A percentile compares a stretch with the other conserved stretches of the same genome.
These are phyloP conservation scores for Rhincodon typus DNA, from an alignment of 2,797 vertebrate species.

Conservation along the genomic window DNA sequence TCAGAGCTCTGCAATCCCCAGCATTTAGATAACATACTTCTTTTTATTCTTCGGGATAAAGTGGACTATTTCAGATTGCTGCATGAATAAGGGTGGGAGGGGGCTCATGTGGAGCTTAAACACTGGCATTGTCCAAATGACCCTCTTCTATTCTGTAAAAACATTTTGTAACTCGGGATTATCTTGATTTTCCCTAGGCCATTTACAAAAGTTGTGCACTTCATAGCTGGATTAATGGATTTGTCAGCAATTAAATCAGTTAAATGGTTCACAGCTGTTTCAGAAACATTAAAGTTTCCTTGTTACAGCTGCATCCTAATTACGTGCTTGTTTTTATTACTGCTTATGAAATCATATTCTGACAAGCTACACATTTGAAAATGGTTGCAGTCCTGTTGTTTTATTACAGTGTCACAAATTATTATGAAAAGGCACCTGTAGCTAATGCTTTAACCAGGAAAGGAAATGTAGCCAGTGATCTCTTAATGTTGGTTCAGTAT, in stretches of 20 bases:
- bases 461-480: background rate
- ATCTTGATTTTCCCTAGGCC: background rate
- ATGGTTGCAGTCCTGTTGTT: background rate
- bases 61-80: too few relatives aligned
- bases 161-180: background rate
- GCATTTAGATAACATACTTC: too few relatives aligned
- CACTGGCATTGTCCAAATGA: background rate
- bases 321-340: background rate
- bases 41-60: too few relatives aligned
- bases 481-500: background rate
- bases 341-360: background rate
- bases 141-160: background rate
- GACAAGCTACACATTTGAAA: background rate
- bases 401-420: background rate
- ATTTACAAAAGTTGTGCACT: background rate
- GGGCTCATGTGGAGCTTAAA: background rate
- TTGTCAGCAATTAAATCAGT: background rate
- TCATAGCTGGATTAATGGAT: slow-evolving; percentile 17
- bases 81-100: background rate
- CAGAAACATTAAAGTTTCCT: background rate
- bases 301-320: slow-evolving; percentile 3
- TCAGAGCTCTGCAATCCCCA: too few relatives aligned
- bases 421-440: too few relatives aligned
- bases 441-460: background rate
- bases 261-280: slow-evolving; percentile 25